A percentile compares a stretch with the other conserved stretches of the same genome.
Evolutionary conservation across 2,888 invertebrate species (phyloP).

Genomic region (Polymixis flavicincta): DNA sequence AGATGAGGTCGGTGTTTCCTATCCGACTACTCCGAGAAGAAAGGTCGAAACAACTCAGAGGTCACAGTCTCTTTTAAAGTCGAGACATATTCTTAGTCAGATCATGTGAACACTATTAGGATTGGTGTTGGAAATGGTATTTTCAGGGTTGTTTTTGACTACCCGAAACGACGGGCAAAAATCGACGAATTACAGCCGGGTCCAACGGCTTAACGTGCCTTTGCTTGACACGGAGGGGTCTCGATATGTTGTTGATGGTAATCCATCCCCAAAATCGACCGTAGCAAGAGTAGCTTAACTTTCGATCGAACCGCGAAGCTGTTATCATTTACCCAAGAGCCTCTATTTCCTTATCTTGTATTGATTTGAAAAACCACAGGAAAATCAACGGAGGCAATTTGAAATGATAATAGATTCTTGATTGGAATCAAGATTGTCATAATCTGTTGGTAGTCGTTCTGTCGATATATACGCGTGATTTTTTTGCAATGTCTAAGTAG

Average conservation of each 20-base stretch:
- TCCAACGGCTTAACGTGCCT: not conserved
- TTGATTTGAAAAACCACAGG: conserved; percentile 21
- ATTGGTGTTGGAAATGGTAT: too few relatives aligned
- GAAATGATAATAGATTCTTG: conserved; percentile 32
- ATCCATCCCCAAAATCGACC: not conserved
- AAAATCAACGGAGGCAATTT: conserved; percentile 31
- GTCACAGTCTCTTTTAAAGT: too few relatives aligned
- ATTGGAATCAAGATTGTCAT: conserved; percentile 40
- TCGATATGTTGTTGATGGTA: not conserved
- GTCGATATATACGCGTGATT: not conserved
- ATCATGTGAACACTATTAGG: too few relatives aligned
- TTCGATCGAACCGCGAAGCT: not conserved
- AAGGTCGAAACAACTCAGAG: too few relatives aligned
- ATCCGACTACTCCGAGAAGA: too few relatives aligned
- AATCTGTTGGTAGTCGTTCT: conserved; percentile 14
- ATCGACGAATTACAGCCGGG: not conserved
- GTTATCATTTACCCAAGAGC: not conserved
- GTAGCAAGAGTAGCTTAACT: not conserved
- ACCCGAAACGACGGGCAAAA: not conserved
- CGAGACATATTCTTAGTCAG: too few relatives aligned
- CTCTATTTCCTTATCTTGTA: conserved; percentile 27
- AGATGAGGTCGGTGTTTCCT: too few relatives aligned
- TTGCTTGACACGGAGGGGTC: too few relatives aligned
- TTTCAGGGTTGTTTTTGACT: too few relatives aligned
- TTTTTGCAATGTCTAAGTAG: conserved; percentile 5